Evolutionary conservation across 2,797 vertebrate species (phyloP).

Genomic region (Decapterus maruadsi): DNA sequence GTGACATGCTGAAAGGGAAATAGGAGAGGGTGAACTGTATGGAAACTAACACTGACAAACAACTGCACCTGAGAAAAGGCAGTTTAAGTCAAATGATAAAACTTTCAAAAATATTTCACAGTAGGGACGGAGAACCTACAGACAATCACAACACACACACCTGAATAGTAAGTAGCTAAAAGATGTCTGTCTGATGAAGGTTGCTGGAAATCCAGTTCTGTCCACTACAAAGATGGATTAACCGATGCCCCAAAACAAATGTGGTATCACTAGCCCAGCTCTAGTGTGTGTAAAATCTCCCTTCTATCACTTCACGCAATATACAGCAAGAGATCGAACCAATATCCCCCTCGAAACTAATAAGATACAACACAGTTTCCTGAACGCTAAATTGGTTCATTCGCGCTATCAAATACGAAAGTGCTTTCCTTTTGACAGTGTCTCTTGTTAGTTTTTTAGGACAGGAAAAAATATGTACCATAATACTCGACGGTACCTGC

Average conservation of each 20-base stretch:
- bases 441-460: slow-evolving; percentile 39
- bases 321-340: slow-evolving; percentile 47
- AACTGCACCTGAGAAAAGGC: slow-evolving; percentile 23
- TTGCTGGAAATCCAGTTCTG: slow-evolving; percentile 36
- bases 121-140: slow-evolving; percentile 45
- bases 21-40: slow-evolving; percentile 5
- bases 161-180: slow-evolving; percentile 50
- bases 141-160: slow-evolving; percentile 55
- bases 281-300: slow-evolving; percentile 57
- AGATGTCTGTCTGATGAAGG: slow-evolving; percentile 27
- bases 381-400: slow-evolving; percentile 58
- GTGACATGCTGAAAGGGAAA: not conserved
- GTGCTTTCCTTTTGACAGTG: slow-evolving; percentile 55
- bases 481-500: slow-evolving; percentile 46
- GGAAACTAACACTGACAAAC: slow-evolving; percentile 28
- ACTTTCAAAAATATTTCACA: slow-evolving; percentile 52
- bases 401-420: slow-evolving; percentile 75
- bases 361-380: slow-evolving; percentile 57
- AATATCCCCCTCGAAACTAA: slow-evolving; percentile 20
- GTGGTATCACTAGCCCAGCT: slow-evolving; percentile 57
- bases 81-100: slow-evolving; percentile 25
- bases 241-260: slow-evolving; percentile 38
- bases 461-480: slow-evolving; percentile 46
- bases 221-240: slow-evolving; percentile 39
- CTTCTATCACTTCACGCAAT: slow-evolving; percentile 58